Conservation (phyloP, 2,888 invertebrate species). For the Dermolepida albohirtum region DNA sequence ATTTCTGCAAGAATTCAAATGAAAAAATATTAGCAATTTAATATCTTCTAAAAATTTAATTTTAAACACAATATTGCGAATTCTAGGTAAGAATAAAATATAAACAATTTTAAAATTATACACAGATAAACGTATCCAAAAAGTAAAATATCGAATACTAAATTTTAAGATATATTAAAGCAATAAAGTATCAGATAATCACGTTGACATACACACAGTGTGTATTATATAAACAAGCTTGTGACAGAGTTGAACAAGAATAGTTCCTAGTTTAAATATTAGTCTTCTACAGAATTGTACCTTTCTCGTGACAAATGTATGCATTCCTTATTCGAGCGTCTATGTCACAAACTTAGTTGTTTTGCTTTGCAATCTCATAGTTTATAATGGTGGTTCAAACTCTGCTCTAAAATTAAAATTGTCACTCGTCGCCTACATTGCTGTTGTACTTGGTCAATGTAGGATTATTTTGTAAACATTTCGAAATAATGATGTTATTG, state of each 20-base stretch:
- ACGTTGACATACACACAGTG: too few species aligned
- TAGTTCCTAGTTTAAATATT: constrained; percentile 11
- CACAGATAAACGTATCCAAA: too few species aligned
- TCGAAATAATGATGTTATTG: constrained; percentile 40
- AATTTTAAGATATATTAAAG: too few species aligned
- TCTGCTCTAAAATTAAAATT: constrained; percentile 32
- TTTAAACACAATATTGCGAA: too few species aligned
- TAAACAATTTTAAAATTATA: too few species aligned
- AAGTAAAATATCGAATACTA: too few species aligned
- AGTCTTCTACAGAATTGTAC: constrained; percentile 8
- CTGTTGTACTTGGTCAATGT: constrained; percentile 32
- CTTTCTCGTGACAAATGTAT: constrained; percentile 4
- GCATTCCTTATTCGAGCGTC: constrained; percentile 7
- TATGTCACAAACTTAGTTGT: constrained; percentile 1
- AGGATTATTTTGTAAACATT: constrained; percentile 33
- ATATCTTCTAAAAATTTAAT: too few species aligned
- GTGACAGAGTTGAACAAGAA: not conserved
- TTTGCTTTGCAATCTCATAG: constrained; percentile 4
- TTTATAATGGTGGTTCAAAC: not conserved
- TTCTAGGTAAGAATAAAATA: too few species aligned
- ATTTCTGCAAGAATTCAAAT: too few species aligned
- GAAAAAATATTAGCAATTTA: too few species aligned
- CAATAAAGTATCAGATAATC: too few species aligned
- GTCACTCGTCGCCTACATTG: constrained; percentile 23
- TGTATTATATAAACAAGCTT: too few species aligned